Evolutionary conservation across 1,140 invertebrate species (phyloP), one percentile per base, ranked within the genome.

Genomic region (Goniozus legneri): DNA sequence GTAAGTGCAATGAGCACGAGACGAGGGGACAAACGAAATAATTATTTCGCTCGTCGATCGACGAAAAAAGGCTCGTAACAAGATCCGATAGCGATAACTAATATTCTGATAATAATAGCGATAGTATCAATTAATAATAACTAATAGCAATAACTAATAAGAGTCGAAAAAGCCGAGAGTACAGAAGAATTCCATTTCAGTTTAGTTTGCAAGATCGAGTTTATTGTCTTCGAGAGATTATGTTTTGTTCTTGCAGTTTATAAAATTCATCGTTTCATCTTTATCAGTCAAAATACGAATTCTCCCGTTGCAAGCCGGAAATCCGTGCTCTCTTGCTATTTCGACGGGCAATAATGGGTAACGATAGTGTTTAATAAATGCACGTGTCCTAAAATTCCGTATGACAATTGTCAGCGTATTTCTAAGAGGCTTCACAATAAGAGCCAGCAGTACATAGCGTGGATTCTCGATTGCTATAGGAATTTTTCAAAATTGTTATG

Each of bases 331-430:
- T 22, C 51, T 40, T 36, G 31, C 24, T 22, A 27, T 34, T 13
- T 19, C 18, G 34, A 44, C 42, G 42, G 49, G 31, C 54, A 49
- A 56, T 52, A 57, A 27, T 57, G 54, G 50, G 56, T 58, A 59
- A 60, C 56, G 57, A 68, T 58, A 60, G 60, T 62, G 44, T 65
- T 65, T 65, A 63, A 68, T 74, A 75, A 76, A 75, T 74, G 72
- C 73, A 73, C 56, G 47, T 68, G 64, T 67, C 61, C 64, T 30
- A 53, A 62, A 68, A 68, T 68, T 70, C 57, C 55, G 49, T 64
- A 58, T 54, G 71, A 73, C 68, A 74, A 75, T 75, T 60, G 65
- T 69, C 58, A 71, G 72, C 72, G 71, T 74, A 73, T 75, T 76
- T 72, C 64, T 63, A 44, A 74, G 69, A 67, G n/a, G n/a, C n/a